phyloP scores from a whole-genome alignment of 2,797 vertebrate species.

The Spea hammondii region DNA sequence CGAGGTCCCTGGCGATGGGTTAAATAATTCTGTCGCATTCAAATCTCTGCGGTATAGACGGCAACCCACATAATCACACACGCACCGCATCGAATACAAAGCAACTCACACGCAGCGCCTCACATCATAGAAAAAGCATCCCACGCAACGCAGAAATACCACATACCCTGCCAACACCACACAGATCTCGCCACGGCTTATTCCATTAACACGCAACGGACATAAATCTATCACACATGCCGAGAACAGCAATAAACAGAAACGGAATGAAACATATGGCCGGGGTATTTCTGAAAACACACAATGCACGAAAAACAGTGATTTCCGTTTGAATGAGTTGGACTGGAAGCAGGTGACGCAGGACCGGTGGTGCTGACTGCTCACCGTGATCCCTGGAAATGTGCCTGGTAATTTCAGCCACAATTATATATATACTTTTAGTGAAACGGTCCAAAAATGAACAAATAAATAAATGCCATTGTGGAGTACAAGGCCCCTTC shows the following conservation, averaged over 20 bases:
- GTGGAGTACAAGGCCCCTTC: too few relatives aligned
- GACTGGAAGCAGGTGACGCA: too few relatives aligned
- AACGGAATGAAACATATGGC: neutral
- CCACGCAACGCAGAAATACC: neutral
- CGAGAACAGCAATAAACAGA: neutral
- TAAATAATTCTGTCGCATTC: conserved; percentile 1
- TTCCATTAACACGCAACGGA: neutral
- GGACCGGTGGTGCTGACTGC: too few relatives aligned
- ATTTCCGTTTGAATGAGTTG: too few relatives aligned
- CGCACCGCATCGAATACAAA: conserved; percentile 13
- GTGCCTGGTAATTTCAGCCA: too few relatives aligned
- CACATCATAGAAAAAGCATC: neutral
- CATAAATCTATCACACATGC: neutral
- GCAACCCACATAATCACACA: conserved; percentile 16
- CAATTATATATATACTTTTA: too few relatives aligned
- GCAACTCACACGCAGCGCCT: conserved; percentile 8
- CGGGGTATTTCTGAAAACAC: neutral
- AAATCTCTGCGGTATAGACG: neutral
- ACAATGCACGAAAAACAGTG: too few relatives aligned
- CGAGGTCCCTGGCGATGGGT: neutral
- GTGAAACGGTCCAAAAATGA: too few relatives aligned
- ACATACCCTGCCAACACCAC: neutral
- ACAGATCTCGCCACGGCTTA: neutral
- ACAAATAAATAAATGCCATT: too few relatives aligned
- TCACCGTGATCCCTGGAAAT: too few relatives aligned